A percentile compares a stretch with the other conserved stretches of the same genome.
Conservation (phyloP, 2,113 vertebrate genomes). For the Taurulus bubalis region DNA sequence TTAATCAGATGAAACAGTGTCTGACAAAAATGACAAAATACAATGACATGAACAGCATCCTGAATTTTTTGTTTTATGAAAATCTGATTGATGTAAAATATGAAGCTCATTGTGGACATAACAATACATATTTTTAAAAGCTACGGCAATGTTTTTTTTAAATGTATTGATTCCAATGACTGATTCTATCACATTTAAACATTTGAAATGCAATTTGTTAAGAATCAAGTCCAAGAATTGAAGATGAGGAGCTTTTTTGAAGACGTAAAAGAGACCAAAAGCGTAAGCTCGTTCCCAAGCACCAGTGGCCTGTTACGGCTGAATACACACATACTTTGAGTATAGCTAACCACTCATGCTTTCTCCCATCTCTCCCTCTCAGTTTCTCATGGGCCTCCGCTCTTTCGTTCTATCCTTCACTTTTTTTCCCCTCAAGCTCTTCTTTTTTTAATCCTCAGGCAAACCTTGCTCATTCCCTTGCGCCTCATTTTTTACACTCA, state of each 20-base stretch:
- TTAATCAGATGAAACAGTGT: slow-evolving; percentile 29
- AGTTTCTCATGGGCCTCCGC: slow-evolving; percentile 9
- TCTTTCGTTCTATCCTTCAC: slow-evolving; percentile 28
- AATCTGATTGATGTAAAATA: slow-evolving; percentile 9
- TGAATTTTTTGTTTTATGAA: slow-evolving; percentile 28
- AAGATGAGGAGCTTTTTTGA: background rate
- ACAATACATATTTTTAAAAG: background rate
- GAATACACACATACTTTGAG: background rate
- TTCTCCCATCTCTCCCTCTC: slow-evolving; percentile 10
- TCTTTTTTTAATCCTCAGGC: slow-evolving; percentile 52
- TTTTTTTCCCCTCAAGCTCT: slow-evolving; percentile 38
- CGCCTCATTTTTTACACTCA: slow-evolving; percentile 44
- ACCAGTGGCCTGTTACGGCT: background rate
- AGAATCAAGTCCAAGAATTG: background rate
- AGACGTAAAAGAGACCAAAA: background rate
- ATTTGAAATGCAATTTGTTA: background rate
- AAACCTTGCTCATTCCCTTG: slow-evolving; percentile 46
- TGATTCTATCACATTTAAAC: background rate
- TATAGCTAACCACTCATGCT: slow-evolving; percentile 5
- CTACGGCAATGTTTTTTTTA: too few species aligned
- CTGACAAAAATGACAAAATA: slow-evolving; percentile 19
- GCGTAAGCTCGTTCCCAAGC: background rate
- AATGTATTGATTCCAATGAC: background rate
- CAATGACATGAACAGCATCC: background rate
- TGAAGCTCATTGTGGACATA: background rate